Percentiles rank a stretch among this genome's conserved stretches.
Conservation (phyloP, 1,140 invertebrate genomes). For the Spodoptera litura region DNA sequence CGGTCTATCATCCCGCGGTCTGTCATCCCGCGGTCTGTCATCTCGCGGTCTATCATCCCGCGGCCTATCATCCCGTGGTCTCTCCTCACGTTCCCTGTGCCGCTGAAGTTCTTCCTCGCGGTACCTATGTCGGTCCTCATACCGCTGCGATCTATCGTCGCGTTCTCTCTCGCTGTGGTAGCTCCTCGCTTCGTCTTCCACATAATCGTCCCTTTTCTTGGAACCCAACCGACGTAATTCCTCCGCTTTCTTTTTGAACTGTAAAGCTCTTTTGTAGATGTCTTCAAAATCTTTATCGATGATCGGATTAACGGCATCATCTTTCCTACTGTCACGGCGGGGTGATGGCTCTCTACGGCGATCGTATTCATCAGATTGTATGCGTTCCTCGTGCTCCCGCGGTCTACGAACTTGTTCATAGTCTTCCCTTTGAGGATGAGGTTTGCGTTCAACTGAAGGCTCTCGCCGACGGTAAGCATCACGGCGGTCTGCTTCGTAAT, state of each 20-base stretch:
- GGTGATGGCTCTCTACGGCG: conserved; percentile 52
- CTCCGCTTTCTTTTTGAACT: conserved; percentile 73
- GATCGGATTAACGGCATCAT: conserved; percentile 49
- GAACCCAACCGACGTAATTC: conserved; percentile 58
- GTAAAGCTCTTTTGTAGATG: conserved; percentile 72
- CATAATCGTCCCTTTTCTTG: conserved; percentile 52
- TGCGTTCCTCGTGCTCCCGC: conserved; percentile 44
- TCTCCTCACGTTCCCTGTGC: background rate
- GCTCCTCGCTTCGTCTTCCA: conserved; percentile 39
- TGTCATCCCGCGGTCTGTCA: background rate
- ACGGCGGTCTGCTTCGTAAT: conserved; percentile 40
- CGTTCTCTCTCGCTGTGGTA: conserved; percentile 16
- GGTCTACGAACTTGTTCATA: background rate
- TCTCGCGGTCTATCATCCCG: too few species aligned
- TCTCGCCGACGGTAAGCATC: conserved; percentile 56
- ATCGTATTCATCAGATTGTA: conserved; percentile 55
- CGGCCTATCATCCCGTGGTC: conserved; percentile 11
- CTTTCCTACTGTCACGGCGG: conserved; percentile 55
- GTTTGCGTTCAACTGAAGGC: conserved; percentile 50
- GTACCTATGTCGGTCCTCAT: conserved; percentile 23
- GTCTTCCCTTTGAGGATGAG: conserved; percentile 49
- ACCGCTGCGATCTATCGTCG: conserved; percentile 16
- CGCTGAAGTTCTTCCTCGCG: conserved; percentile 15
- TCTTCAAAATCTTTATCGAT: conserved; percentile 74
- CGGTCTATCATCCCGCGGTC: conserved; percentile 9